phyloP scores from a whole-genome alignment of 2,888 invertebrate genomes.

The Rhyacophila evoluta region DNA sequence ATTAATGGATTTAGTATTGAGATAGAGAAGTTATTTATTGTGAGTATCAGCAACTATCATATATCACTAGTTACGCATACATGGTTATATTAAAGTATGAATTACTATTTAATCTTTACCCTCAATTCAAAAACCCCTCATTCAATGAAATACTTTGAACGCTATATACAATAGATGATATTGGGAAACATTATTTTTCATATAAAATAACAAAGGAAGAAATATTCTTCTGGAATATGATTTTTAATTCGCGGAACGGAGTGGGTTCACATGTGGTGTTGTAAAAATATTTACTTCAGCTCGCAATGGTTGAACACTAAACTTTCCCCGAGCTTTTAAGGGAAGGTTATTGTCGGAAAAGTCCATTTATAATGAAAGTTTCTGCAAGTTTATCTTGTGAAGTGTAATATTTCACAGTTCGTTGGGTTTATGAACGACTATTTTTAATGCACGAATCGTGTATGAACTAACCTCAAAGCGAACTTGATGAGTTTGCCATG shows the following conservation, averaged over 20 bases:
- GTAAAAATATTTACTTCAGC: not conserved
- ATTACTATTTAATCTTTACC: no score
- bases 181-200: no score
- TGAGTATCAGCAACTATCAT: no score
- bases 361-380: not conserved
- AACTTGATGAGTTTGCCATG: not conserved
- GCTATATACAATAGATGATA: no score
- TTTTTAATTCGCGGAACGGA: not conserved
- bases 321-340: not conserved
- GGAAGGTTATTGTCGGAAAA: not conserved
- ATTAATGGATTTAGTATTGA: no score
- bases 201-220: no score
- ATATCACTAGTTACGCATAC: no score
- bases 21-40: no score
- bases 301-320: not conserved
- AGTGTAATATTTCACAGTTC: constrained; percentile 7
- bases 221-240: no score
- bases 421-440: not conserved
- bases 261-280: not conserved
- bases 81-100: no score
- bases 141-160: no score
- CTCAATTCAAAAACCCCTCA: no score
- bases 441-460: constrained; percentile 1
- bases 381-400: not conserved
- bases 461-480: not conserved